Evolutionary conservation across 2,113 vertebrate species (phyloP).

Genomic region (Sisor rabdophorus): DNA sequence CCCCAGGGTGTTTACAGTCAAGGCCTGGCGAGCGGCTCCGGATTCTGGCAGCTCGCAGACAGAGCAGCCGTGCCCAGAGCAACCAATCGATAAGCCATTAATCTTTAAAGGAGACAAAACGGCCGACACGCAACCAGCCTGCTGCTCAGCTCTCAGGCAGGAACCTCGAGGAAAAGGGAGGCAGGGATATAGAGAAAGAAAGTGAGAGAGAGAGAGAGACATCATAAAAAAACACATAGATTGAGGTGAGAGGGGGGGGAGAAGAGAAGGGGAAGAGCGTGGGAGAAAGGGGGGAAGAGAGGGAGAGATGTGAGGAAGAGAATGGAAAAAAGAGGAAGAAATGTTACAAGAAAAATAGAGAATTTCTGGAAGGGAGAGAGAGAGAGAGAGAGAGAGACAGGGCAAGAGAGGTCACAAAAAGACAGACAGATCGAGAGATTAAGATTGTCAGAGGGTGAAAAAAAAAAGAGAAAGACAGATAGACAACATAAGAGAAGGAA

Average conservation of each 20-base stretch:
- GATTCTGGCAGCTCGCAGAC: constrained; percentile 11
- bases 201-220: neutral
- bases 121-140: constrained; percentile 57
- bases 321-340: neutral
- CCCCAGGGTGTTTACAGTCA: constrained; percentile 18
- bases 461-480: neutral
- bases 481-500: neutral
- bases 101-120: constrained; percentile 72
- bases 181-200: neutral
- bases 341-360: neutral
- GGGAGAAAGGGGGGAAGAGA: neutral
- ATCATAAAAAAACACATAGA: no score
- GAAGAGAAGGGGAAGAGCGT: neutral
- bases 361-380: constrained; percentile 43
- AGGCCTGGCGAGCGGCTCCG: neutral
- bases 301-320: neutral
- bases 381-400: no score
- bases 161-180: constrained; percentile 63
- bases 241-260: neutral
- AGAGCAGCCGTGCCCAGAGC: constrained; percentile 25
- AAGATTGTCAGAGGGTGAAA: neutral
- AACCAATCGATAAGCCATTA: constrained; percentile 69
- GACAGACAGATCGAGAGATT: neutral
- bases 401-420: neutral
- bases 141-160: constrained; percentile 56